These are phyloP conservation scores for Alviniconcha marisindica DNA, from an alignment of 1,140 invertebrate species.

Conservation along the genomic window DNA sequence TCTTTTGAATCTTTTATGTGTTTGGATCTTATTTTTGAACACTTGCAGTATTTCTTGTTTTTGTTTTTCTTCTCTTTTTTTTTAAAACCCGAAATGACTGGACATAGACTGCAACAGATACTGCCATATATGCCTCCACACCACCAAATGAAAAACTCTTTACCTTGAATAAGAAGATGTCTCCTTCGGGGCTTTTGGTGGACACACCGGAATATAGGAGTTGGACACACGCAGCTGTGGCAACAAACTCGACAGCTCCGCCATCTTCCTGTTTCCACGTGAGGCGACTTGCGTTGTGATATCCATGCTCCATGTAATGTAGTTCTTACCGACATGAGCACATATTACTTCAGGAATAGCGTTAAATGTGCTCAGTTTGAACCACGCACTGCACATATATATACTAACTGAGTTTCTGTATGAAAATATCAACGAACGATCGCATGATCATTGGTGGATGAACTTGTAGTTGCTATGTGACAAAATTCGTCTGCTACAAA, in stretches of 20 bases:
- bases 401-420: not conserved
- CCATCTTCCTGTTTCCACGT: not conserved
- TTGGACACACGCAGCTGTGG: slow-evolving; percentile 5
- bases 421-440: not conserved
- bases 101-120: no score
- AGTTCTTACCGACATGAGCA: not conserved
- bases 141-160: not conserved
- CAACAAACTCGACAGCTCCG: not conserved
- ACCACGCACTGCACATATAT: no score
- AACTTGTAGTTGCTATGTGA: slow-evolving; percentile 16
- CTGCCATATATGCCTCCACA: no score
- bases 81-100: not conserved
- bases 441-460: not conserved
- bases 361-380: not conserved
- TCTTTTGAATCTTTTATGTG: no score
- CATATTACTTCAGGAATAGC: not conserved
- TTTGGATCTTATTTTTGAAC: no score
- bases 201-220: slow-evolving; percentile 5
- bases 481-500: slow-evolving; percentile 23
- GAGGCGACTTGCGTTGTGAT: not conserved
- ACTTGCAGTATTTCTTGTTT: no score
- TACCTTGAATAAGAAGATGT: slow-evolving; percentile 19
- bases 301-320: not conserved
- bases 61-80: no score
- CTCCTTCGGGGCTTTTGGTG: not conserved